Evolutionary conservation across 2,888 invertebrate species (phyloP).

Genomic region (Chloromyia formosa): DNA sequence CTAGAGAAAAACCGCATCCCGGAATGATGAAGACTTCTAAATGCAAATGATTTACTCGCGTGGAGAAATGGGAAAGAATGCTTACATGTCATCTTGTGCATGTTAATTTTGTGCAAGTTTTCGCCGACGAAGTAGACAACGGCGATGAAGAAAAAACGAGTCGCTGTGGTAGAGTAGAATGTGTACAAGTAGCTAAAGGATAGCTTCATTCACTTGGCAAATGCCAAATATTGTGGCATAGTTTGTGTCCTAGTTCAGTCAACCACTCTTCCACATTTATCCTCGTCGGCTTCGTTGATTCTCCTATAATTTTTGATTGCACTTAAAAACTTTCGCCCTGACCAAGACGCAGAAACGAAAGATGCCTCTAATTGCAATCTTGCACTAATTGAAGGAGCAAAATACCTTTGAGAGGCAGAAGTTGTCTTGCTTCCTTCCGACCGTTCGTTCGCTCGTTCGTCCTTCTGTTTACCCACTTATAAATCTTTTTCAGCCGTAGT

Average conservation of each 20-base stretch:
- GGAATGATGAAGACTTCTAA: slow-evolving; percentile 36
- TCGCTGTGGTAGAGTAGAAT: too few relatives aligned
- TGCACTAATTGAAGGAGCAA: slow-evolving; percentile 39
- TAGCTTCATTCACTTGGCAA: neutral
- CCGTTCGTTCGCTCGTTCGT: neutral
- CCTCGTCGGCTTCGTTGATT: too few relatives aligned
- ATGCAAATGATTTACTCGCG: slow-evolving; percentile 33
- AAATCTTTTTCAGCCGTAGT: slow-evolving; percentile 13
- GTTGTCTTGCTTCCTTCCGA: neutral
- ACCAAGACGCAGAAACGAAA: slow-evolving; percentile 17
- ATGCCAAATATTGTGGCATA: neutral
- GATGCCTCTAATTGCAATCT: slow-evolving; percentile 37
- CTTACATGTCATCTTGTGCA: slow-evolving; percentile 19
- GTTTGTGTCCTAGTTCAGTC: neutral
- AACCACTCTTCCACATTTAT: neutral
- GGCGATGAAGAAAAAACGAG: neutral
- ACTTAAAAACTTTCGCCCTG: slow-evolving; percentile 29
- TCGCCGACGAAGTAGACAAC: neutral
- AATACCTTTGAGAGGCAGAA: slow-evolving; percentile 2
- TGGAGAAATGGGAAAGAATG: neutral
- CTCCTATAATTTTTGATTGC: neutral
- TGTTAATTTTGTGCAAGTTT: slow-evolving; percentile 25
- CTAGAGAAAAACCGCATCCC: slow-evolving; percentile 21
- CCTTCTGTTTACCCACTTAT: neutral
- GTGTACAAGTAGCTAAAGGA: neutral